Evolutionary conservation across 2,113 vertebrate species (phyloP), one percentile per base, ranked within the genome.

Genomic region (Dascyllus trimaculatus): DNA sequence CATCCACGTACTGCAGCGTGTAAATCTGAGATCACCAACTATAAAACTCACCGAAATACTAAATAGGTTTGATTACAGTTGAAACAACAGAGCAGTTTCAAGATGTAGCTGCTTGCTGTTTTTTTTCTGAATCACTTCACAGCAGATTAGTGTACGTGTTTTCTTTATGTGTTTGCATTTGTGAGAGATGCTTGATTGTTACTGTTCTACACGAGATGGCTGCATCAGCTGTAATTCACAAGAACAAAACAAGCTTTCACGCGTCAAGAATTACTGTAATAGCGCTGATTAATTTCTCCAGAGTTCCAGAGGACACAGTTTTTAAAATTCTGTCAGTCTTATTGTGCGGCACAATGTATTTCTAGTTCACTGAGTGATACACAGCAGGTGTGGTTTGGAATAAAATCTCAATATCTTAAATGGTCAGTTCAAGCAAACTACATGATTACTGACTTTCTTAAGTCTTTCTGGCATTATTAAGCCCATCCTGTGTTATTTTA

Each of bases 191-290:
- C 35, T 29, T 6, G 4, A 29, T 29, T 32, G 14, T 2, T 1
- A 14, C 10, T 25, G 56, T n/a, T 43, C 40, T 21, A 26, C 4
- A 18, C 64, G 21, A 24, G 4, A 8, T 45, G 24, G 53, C 53
- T 66, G 69, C 53, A 32, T 61, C 62, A 38, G 61, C 53, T 71
- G 22, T 59, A 19, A 57, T 46, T 56, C 18, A 17, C 17, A 15
- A 1, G 1, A 45, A 61, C 4, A 52, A 58, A 65, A 53, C 53
- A n/a, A 66, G 4, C 19, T 51, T 64, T 58, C 1, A 1, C n/a
- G 5, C 18, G 51, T 25, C 13, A 38, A 62, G 18, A 43, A 11
- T 17, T 21, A 29, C 18, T 24, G 5, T 25, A 65, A 48, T 8
- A 51, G 52, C 10, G 4, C 13, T 11, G 5, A 14, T 60, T 35